These are phyloP conservation scores for Heloderma charlesbogerti DNA, from an alignment of 2,113 vertebrate genomes.

Conservation along the genomic window DNA sequence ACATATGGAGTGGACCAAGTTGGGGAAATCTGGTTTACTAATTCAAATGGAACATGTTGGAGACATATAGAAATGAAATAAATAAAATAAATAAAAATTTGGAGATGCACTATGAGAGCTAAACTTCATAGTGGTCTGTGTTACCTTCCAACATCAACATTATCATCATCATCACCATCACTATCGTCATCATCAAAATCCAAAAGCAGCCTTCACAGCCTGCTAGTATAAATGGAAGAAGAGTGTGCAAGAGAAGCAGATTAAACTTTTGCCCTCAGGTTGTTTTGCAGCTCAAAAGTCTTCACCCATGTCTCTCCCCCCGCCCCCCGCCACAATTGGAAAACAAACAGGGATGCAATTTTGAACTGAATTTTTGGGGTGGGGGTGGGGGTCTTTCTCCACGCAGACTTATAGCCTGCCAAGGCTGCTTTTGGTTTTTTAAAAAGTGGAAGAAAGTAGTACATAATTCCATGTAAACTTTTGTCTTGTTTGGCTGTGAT, in stretches of 20 bases:
- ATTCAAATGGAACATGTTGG: background rate
- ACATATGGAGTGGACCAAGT: no score
- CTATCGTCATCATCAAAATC: no score
- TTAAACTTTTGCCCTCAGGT: background rate
- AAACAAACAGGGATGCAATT: background rate
- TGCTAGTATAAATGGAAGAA: background rate
- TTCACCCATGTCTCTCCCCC: background rate
- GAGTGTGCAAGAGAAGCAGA: background rate
- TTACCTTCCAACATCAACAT: no score
- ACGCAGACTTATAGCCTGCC: background rate
- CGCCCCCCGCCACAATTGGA: background rate
- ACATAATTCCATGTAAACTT: background rate
- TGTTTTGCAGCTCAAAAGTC: background rate
- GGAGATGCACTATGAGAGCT: background rate
- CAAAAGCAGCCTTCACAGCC: background rate
- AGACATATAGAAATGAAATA: no score
- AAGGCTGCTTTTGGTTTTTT: background rate
- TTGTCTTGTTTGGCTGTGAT: background rate
- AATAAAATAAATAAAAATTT: no score
- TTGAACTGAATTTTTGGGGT: background rate
- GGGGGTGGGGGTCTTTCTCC: no score
- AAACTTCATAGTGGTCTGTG: background rate
- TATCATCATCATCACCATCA: no score
- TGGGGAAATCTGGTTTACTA: background rate
- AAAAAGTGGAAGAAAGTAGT: background rate